Conservation (phyloP, 2,797 vertebrate species). For the Gymnothorax javanicus region DNA sequence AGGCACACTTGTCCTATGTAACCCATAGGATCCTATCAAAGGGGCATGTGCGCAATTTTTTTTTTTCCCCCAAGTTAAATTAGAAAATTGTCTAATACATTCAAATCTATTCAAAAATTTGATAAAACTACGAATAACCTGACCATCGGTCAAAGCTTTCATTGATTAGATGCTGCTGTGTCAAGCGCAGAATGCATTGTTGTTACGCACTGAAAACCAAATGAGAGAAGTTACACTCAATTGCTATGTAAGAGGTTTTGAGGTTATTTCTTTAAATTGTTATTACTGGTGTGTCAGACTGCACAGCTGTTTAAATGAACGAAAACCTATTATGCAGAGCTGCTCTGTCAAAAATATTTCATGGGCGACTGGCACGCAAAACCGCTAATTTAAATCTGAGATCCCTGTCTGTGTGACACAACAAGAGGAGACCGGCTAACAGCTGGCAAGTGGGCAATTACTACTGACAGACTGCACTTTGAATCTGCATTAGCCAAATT, state of each 20-base stretch:
- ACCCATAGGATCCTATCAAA: neutral
- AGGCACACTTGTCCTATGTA: neutral
- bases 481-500: conserved; percentile 61
- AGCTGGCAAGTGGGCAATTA: conserved; percentile 61
- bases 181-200: neutral
- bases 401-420: conserved; percentile 55
- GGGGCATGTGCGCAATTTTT: neutral
- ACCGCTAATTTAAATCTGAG: conserved; percentile 57
- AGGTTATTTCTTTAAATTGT: conserved; percentile 54
- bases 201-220: conserved; percentile 13
- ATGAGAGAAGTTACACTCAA: conserved; percentile 7
- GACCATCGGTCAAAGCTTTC: conserved; percentile 10
- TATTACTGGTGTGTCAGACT: conserved; percentile 47
- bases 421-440: conserved; percentile 59
- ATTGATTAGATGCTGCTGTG: neutral
- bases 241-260: conserved; percentile 55
- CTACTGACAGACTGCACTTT: conserved; percentile 60
- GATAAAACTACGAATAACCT: neutral
- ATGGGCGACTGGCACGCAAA: conserved; percentile 55
- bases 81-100: neutral
- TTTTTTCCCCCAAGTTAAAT: too few species aligned
- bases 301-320: conserved; percentile 49
- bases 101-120: neutral
- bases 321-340: conserved; percentile 57
- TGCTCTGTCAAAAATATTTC: conserved; percentile 59